Evolutionary conservation across 2,888 invertebrate genomes (phyloP).

Genomic region (Chloroclysta siterata): DNA sequence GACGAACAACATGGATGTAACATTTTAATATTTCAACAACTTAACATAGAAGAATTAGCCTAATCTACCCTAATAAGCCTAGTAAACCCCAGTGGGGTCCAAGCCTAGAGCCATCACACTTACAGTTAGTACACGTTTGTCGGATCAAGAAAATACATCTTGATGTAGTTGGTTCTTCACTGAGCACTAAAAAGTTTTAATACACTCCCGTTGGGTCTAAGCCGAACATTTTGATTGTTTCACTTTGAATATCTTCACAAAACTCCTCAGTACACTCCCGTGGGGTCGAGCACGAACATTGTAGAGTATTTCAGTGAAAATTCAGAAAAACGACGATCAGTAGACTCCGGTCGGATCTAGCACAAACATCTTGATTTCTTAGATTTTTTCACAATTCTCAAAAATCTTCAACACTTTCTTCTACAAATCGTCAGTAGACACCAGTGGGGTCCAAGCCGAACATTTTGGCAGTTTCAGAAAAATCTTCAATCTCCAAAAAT

Average conservation of each 20-base stretch:
- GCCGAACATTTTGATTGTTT: conserved; percentile 57
- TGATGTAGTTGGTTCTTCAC: conserved; percentile 43
- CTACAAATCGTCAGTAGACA: conserved; percentile 63
- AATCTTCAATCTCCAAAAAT: conserved; percentile 37
- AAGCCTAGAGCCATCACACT: conserved; percentile 63
- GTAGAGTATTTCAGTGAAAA: conserved; percentile 48
- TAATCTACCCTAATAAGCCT: conserved; percentile 53
- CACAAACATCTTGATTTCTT: conserved; percentile 66
- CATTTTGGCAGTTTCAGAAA: conserved; percentile 55
- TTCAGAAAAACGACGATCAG: conserved; percentile 46
- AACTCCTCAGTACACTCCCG: conserved; percentile 72
- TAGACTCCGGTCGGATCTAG: conserved; percentile 74
- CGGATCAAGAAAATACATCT: conserved; percentile 59
- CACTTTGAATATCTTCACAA: conserved; percentile 51
- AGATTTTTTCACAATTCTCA: conserved; percentile 27
- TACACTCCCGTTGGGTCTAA: conserved; percentile 66
- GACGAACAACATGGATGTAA: conserved; percentile 60
- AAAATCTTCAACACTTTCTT: conserved; percentile 32
- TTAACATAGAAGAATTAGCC: conserved; percentile 28
- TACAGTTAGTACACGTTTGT: conserved; percentile 65
- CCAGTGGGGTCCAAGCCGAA: conserved; percentile 73
- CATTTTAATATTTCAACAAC: conserved; percentile 45
- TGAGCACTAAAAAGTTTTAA: conserved; percentile 56
- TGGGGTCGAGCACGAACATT: conserved; percentile 77
- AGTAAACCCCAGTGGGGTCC: conserved; percentile 73